These are phyloP conservation scores for Drosophila pseudoobscura DNA, from an alignment of 1,140 invertebrate genomes.

Conservation along the genomic window DNA sequence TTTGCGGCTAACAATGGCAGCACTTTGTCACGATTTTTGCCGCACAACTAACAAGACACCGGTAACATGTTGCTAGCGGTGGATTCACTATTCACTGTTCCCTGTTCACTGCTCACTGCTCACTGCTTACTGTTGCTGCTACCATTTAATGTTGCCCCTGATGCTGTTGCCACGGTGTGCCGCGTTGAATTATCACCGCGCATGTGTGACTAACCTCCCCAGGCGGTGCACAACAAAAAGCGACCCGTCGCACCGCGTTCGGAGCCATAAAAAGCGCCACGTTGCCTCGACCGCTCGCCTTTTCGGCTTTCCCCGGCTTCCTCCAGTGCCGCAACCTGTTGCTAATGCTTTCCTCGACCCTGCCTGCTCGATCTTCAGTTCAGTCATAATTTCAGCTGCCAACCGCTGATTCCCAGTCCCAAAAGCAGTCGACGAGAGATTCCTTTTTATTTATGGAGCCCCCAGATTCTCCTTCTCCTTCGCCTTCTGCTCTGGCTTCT, in stretches of 20 bases:
- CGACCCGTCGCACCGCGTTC: slow-evolving; percentile 16
- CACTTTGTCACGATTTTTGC: slow-evolving; percentile 79
- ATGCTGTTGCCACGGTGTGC: slow-evolving; percentile 20
- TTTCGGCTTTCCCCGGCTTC: slow-evolving; percentile 11
- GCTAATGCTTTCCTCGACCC: slow-evolving; percentile 58
- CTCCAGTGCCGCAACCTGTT: slow-evolving; percentile 57
- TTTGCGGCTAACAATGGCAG: slow-evolving; percentile 80
- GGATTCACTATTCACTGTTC: slow-evolving; percentile 27
- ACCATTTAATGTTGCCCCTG: slow-evolving; percentile 71
- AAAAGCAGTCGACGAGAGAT: slow-evolving; percentile 36
- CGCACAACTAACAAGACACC: slow-evolving; percentile 71
- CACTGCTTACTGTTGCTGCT: slow-evolving; percentile 57
- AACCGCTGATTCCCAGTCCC: slow-evolving; percentile 29
- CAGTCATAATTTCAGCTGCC: slow-evolving; percentile 74
- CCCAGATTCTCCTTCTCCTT: slow-evolving; percentile 26
- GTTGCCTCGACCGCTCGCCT: slow-evolving; percentile 12
- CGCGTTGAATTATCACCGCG: slow-evolving; percentile 75
- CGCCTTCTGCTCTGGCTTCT: slow-evolving; percentile 23
- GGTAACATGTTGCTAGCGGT: slow-evolving; percentile 69
- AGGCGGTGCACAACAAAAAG: slow-evolving; percentile 78
- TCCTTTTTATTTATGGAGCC: slow-evolving; percentile 68
- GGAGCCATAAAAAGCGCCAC: slow-evolving; percentile 22
- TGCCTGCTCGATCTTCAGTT: slow-evolving; percentile 45
- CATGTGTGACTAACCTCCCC: slow-evolving; percentile 75
- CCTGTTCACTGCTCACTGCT: no score